A percentile compares a stretch with the other conserved stretches of the same genome.
phyloP scores from a whole-genome alignment of 2,113 vertebrate species.

The Alethe castanea region DNA sequence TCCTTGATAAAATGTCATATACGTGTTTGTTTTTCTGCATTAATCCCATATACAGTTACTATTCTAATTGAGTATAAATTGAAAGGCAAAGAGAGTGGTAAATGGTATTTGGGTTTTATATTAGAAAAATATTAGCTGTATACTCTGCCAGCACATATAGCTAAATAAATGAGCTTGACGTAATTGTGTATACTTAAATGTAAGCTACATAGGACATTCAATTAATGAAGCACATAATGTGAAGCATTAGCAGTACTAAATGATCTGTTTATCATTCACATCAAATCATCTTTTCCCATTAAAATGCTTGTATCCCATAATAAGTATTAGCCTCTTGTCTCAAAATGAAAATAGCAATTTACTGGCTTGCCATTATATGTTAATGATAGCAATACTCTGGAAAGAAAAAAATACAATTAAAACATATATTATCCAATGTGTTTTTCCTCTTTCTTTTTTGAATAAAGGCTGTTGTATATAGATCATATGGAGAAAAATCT shows the following conservation, averaged over 20 bases:
- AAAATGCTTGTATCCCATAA: neutral
- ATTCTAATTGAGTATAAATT: neutral
- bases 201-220: neutral
- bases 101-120: neutral
- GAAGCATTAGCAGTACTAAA: conserved; percentile 3
- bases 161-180: neutral
- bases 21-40: neutral
- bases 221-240: conserved; percentile 35
- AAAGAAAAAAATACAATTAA: neutral
- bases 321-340: neutral
- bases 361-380: neutral
- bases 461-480: conserved; percentile 24
- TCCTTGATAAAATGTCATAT: conserved; percentile 12
- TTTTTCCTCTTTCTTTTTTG: neutral
- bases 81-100: neutral
- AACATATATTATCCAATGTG: neutral
- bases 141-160: neutral
- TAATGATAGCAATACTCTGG: conserved; percentile 2
- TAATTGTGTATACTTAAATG: neutral
- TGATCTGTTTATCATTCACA: conserved; percentile 25
- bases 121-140: neutral
- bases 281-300: conserved; percentile 31
- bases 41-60: neutral
- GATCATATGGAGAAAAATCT: neutral
- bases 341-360: conserved; percentile 26